A percentile compares a stretch with the other conserved stretches of the same genome.
phyloP scores from a whole-genome alignment of 2,888 invertebrate species.

The Bugulina stolonifera region DNA sequence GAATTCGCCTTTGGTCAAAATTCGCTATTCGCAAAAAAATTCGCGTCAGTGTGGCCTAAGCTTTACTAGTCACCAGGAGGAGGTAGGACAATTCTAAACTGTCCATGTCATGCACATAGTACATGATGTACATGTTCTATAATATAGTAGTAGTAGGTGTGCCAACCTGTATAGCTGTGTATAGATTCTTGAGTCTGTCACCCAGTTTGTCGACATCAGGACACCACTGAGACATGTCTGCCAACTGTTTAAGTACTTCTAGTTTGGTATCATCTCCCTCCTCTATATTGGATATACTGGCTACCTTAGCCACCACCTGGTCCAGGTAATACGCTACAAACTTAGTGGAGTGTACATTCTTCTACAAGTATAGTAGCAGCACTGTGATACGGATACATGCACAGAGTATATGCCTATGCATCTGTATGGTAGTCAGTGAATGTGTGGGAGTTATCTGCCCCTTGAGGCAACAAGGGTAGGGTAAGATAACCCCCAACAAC shows the following conservation, averaged over 20 bases:
- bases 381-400: too few species aligned
- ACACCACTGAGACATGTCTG: conserved; percentile 73
- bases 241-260: conserved; percentile 76
- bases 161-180: conserved; percentile 49
- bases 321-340: conserved; percentile 69
- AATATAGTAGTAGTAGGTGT: too few species aligned
- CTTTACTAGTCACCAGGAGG: too few species aligned
- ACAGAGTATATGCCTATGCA: too few species aligned
- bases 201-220: conserved; percentile 71
- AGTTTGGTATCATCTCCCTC: conserved; percentile 48
- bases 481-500: too few species aligned
- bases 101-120: too few species aligned
- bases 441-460: not conserved
- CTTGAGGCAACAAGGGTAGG: not conserved
- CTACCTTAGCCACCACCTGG: conserved; percentile 40
- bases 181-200: conserved; percentile 69
- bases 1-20: too few species aligned
- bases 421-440: too few species aligned
- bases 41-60: too few species aligned
- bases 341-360: conserved; percentile 75
- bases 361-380: conserved; percentile 61
- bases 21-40: too few species aligned
- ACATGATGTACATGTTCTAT: too few species aligned
- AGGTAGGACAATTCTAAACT: too few species aligned
- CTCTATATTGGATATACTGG: conserved; percentile 39